A percentile compares a stretch with the other conserved stretches of the same genome.
phyloP scores from a whole-genome alignment of 2,888 invertebrate species.

The Pilophorus perplexus region DNA sequence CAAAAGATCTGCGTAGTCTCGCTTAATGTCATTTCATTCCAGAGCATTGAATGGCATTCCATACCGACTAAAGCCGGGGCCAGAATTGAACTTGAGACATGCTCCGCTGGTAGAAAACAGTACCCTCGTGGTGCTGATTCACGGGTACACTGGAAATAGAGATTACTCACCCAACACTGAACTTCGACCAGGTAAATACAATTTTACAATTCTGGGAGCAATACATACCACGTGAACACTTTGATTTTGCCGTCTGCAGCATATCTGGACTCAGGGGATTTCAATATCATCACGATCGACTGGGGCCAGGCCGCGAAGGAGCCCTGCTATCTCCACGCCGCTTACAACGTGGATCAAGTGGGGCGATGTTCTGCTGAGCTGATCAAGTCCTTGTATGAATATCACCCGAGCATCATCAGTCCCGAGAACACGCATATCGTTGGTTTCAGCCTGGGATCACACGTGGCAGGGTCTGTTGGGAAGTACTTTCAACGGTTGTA shows the following conservation, averaged over 20 bases:
- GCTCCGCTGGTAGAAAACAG: slow-evolving; percentile 55
- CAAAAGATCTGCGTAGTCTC: neutral
- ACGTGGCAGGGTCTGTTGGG: slow-evolving; percentile 59
- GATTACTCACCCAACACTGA: slow-evolving; percentile 61
- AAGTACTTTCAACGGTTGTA: slow-evolving; percentile 52
- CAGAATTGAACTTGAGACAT: slow-evolving; percentile 52
- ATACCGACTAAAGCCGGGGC: slow-evolving; percentile 52
- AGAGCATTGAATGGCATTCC: slow-evolving; percentile 56
- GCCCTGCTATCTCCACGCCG: slow-evolving; percentile 62
- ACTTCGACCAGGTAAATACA: slow-evolving; percentile 59
- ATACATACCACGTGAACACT: neutral
- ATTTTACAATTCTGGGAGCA: neutral
- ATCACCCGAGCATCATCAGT: slow-evolving; percentile 51
- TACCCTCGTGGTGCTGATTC: slow-evolving; percentile 60
- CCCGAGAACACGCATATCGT: slow-evolving; percentile 60
- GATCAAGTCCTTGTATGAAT: slow-evolving; percentile 56
- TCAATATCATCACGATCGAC: slow-evolving; percentile 63
- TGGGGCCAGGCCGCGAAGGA: slow-evolving; percentile 60
- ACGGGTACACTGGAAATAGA: slow-evolving; percentile 63
- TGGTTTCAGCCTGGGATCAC: slow-evolving; percentile 66
- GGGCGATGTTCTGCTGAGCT: slow-evolving; percentile 62
- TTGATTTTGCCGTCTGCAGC: slow-evolving; percentile 51
- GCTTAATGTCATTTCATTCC: neutral
- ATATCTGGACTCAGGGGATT: slow-evolving; percentile 58
- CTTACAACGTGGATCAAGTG: slow-evolving; percentile 59